These are phyloP conservation scores for Ibycter americanus DNA, from an alignment of 2,797 vertebrate genomes.

Conservation along the genomic window DNA sequence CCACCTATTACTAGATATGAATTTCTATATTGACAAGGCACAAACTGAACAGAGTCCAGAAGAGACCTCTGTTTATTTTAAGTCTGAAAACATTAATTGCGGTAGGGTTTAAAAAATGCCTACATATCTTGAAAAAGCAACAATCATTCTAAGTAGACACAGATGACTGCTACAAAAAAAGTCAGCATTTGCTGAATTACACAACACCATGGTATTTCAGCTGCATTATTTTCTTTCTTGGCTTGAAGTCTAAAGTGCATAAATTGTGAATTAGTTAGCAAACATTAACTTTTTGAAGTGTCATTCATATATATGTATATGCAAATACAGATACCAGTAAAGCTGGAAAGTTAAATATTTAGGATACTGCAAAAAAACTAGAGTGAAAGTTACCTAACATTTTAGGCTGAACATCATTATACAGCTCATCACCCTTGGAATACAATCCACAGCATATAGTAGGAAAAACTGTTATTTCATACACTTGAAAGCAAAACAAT, in stretches of 20 bases:
- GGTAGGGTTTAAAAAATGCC: neutral
- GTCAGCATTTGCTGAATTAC: neutral
- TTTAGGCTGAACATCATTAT: neutral
- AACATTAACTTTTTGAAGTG: constrained; percentile 65
- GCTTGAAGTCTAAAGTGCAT: neutral
- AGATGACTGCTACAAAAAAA: neutral
- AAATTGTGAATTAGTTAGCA: constrained; percentile 61
- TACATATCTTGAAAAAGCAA: neutral
- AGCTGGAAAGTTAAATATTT: neutral
- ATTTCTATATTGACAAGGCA: neutral
- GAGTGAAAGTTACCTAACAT: neutral
- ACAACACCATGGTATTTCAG: constrained; percentile 16
- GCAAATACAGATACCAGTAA: constrained; percentile 16
- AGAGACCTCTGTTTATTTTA: neutral
- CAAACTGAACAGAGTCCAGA: neutral
- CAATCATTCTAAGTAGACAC: neutral
- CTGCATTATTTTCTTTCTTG: constrained; percentile 23
- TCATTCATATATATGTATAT: constrained; percentile 3
- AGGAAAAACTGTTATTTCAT: neutral
- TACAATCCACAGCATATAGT: neutral
- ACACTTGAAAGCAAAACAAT: neutral
- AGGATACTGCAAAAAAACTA: neutral
- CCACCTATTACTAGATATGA: neutral
- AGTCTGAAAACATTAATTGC: neutral
- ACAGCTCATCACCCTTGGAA: neutral